phyloP scores from a whole-genome alignment of 2,888 invertebrate genomes.

The Limenitis camilla region DNA sequence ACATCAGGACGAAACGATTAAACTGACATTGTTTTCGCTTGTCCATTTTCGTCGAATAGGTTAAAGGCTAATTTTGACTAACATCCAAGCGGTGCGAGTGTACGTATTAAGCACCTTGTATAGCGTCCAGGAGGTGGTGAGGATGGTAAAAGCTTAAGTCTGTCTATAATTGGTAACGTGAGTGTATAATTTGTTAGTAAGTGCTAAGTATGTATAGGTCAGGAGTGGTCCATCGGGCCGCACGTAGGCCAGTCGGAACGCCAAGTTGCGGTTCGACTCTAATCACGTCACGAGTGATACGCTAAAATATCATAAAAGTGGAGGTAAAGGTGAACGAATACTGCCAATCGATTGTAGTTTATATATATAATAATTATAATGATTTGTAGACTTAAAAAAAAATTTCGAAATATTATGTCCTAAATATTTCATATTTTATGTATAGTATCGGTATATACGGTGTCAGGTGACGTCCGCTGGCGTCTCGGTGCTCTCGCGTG shows the following conservation, averaged over 20 bases:
- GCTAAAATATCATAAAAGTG: conserved; percentile 54
- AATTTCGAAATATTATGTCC: conserved; percentile 67
- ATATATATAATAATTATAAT: conserved; percentile 60
- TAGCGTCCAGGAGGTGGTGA: conserved; percentile 24
- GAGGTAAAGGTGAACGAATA: conserved; percentile 55
- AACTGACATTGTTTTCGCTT: conserved; percentile 1
- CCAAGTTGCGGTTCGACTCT: conserved; percentile 14
- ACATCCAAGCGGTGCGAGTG: conserved; percentile 16
- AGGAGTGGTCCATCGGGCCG: conserved; percentile 6
- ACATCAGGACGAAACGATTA: conserved; percentile 4
- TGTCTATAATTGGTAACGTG: conserved; percentile 23
- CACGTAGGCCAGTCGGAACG: background rate
- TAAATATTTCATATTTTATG: conserved; percentile 62
- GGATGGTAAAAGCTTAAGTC: conserved; percentile 18
- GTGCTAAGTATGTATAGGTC: conserved; percentile 25
- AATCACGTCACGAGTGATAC: conserved; percentile 39
- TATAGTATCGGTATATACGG: conserved; percentile 56
- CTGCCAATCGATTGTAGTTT: conserved; percentile 73
- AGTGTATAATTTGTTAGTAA: conserved; percentile 21
- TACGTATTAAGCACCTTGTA: conserved; percentile 6
- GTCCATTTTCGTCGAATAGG: conserved; percentile 1
- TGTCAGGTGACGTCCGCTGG: conserved; percentile 31
- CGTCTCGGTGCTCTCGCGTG: conserved; percentile 27
- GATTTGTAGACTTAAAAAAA: conserved; percentile 66
- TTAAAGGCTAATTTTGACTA: conserved; percentile 1